Evolutionary conservation across 35 echinoderm and acorn worm genomes (phyloP).

Genomic region (Hemicentrotus pulcherrimus): DNA sequence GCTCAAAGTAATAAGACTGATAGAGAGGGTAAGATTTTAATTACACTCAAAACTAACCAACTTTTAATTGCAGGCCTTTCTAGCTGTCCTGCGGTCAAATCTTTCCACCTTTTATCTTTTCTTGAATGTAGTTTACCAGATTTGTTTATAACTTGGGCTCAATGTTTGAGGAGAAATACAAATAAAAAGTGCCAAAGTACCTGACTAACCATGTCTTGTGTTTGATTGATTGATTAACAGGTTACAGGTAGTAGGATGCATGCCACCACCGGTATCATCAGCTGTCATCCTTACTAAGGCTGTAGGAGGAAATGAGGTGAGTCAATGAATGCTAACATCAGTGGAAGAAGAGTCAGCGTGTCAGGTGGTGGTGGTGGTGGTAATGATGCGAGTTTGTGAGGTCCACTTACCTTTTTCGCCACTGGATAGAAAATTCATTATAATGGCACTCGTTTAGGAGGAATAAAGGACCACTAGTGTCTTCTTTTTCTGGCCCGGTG

Average conservation of each 20-base stretch:
- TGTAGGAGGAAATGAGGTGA: slow-evolving; percentile 98
- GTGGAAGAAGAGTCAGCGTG: neutral
- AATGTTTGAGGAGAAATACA: neutral
- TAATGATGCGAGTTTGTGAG: neutral
- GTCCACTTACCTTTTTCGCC: too few relatives aligned
- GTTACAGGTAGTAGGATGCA: slow-evolving; percentile 94
- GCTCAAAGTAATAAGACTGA: too few relatives aligned
- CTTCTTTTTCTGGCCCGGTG: neutral
- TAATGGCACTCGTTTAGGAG: too few relatives aligned
- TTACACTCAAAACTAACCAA: too few relatives aligned
- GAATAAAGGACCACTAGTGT: too few relatives aligned
- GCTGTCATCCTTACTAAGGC: slow-evolving; percentile 98
- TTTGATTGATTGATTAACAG: slow-evolving; percentile 40
- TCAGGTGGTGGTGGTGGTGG: neutral
- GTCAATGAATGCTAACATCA: slow-evolving; percentile 1
- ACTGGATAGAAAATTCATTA: too few relatives aligned
- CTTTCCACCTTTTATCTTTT: too few relatives aligned
- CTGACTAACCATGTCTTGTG: neutral
- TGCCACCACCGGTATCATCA: slow-evolving; percentile 97
- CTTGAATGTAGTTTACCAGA: too few relatives aligned
- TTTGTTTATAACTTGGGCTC: neutral
- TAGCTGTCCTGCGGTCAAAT: too few relatives aligned
- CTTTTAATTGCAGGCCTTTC: too few relatives aligned
- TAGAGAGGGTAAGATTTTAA: too few relatives aligned
- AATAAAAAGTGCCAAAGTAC: neutral